Base-by-base conservation (phyloP, 1,140 invertebrate genomes). In the Whitmania pigra region DNA sequence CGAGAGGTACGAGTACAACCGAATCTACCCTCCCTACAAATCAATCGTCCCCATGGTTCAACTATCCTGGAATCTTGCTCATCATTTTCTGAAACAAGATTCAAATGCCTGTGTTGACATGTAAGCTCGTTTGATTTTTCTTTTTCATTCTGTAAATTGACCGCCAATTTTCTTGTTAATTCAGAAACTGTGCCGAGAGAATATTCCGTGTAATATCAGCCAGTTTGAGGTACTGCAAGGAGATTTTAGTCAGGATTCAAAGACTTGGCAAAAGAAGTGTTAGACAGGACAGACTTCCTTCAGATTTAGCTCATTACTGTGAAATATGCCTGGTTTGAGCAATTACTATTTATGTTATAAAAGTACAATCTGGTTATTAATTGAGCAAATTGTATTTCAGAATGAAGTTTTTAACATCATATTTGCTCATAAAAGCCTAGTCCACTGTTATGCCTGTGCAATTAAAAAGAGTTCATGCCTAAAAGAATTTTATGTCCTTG, bases 1-100 rank as follows among this genome's bases (percentile, higher is more conserved):
- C 53, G 91, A 94, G 78, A 87, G 93, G 22, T 96, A 97, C 79
- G 94, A 97, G 81, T 97, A 93, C 93, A 97, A 97, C 82, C 95
- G 95, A 82, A 63, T 31, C 43, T 82, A 94, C 67, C 89, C 95
- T 80, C 89, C 88, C 74, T 97, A 92, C 82, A 97, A 97, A 80
- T 94, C 91, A 53, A 94, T 96, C 78, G 94, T 97, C 66, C 94
- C 94, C 3, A 94, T 97, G 92, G 86, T 95, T 63, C 93, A 97
- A 84, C 85, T 97, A 29, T 92, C 92, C 57, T 97, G 94, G 94
- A 95, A 96, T 83, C 82, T 97, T 74, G 94, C 94, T 20, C 86
- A 91, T 77, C 95, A 96, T 83, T 92, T 97, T 75, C 92, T 93
- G 85, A 90, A 95, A 20, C 67, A 40, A 11, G 74, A 75, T 29